Evolutionary conservation across 2,888 invertebrate genomes (phyloP).

Genomic region (Coenonympha arcania): DNA sequence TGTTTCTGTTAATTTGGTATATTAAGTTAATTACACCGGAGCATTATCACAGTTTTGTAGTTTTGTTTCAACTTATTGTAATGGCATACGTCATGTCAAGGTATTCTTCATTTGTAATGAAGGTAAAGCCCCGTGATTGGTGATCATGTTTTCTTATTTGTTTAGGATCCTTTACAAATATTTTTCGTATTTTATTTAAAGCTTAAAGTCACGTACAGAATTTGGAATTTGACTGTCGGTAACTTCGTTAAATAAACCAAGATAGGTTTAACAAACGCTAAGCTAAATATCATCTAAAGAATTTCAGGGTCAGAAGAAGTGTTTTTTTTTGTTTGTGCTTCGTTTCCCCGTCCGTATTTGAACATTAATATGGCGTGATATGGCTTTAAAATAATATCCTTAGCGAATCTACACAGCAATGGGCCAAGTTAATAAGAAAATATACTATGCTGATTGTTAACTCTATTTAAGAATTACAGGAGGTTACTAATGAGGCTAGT

Average conservation of each 20-base stretch:
- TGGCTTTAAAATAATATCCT: slow-evolving; percentile 1
- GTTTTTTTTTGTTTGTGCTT: not conserved
- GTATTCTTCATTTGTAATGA: slow-evolving; percentile 5
- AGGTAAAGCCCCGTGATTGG: not conserved
- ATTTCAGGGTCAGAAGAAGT: slow-evolving; percentile 1
- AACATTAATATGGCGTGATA: no score
- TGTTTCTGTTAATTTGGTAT: no score
- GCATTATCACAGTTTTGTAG: not conserved
- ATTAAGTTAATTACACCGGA: not conserved
- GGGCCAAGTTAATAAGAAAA: not conserved
- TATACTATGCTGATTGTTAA: no score
- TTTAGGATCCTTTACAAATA: slow-evolving; percentile 27
- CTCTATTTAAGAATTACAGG: not conserved
- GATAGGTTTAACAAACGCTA: not conserved
- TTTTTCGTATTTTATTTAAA: slow-evolving; percentile 14
- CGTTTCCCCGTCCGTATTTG: not conserved
- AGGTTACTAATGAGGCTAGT: not conserved
- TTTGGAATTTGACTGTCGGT: slow-evolving; percentile 2
- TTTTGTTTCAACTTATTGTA: not conserved
- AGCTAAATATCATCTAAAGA: not conserved
- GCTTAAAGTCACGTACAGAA: slow-evolving; percentile 14
- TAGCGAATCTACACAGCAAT: not conserved
- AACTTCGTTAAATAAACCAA: not conserved
- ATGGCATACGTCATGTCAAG: slow-evolving; percentile 8
- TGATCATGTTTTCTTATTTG: slow-evolving; percentile 18